Percentiles rank a stretch among this genome's conserved stretches.
Conservation (phyloP, 2,888 invertebrate genomes). For the Netelia melanura region DNA sequence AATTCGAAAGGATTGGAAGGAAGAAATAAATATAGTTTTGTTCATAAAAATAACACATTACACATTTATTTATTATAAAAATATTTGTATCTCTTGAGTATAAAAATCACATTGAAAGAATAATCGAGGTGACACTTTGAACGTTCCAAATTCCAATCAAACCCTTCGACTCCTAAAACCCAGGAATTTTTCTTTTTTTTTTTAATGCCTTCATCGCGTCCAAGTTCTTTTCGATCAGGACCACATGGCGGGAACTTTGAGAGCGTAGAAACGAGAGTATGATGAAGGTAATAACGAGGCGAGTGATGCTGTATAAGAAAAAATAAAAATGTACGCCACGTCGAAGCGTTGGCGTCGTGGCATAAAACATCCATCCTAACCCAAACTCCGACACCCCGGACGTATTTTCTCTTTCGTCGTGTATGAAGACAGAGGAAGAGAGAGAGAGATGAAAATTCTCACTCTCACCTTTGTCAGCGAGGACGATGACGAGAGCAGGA, state of each 20-base stretch:
- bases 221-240: conserved; percentile 10
- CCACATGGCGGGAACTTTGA: conserved; percentile 12
- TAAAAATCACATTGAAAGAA: too few relatives aligned
- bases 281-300: conserved; percentile 59
- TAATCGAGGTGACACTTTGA: too few relatives aligned
- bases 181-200: background rate
- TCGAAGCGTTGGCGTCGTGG: conserved; percentile 49
- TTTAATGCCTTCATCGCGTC: background rate
- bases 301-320: conserved; percentile 58
- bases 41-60: too few relatives aligned
- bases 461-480: conserved; percentile 44
- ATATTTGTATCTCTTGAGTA: too few relatives aligned
- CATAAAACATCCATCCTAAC: conserved; percentile 67
- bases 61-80: too few relatives aligned
- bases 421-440: conserved; percentile 6
- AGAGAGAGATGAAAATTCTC: conserved; percentile 33
- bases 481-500: conserved; percentile 45
- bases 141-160: too few relatives aligned
- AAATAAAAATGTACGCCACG: conserved; percentile 65
- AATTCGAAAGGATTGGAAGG: too few relatives aligned
- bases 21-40: too few relatives aligned
- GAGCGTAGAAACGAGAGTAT: conserved; percentile 46
- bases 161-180: too few relatives aligned
- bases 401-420: conserved; percentile 52
- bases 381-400: conserved; percentile 43